A percentile compares a stretch with the other conserved stretches of the same genome.
These are phyloP conservation scores for Phalanger gymnotis DNA, from an alignment of 2,797 vertebrate genomes.

Conservation along the genomic window DNA sequence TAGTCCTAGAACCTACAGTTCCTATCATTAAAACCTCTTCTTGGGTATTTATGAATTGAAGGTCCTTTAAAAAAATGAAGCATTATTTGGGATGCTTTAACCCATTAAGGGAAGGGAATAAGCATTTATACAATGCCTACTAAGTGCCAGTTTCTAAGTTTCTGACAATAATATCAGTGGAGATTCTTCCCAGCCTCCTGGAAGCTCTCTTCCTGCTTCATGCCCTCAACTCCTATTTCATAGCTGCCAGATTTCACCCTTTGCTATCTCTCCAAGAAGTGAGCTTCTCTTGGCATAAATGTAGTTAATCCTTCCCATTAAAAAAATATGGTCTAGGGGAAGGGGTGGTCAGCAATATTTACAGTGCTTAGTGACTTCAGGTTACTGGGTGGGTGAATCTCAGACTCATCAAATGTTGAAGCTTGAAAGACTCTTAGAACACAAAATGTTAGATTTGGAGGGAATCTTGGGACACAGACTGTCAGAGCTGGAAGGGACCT, in stretches of 20 bases:
- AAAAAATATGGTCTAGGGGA: not conserved
- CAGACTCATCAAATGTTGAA: not conserved
- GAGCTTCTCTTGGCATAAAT: not conserved
- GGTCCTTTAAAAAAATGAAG: not conserved
- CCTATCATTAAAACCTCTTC: not conserved
- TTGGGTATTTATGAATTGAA: not conserved
- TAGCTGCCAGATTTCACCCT: not conserved
- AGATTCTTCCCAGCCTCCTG: not conserved
- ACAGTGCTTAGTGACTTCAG: not conserved
- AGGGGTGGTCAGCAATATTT: not conserved
- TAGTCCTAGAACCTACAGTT: not conserved
- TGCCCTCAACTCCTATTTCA: not conserved
- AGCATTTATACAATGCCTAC: not conserved
- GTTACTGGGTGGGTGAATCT: not conserved
- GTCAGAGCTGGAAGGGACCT: not conserved
- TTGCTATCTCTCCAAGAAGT: not conserved
- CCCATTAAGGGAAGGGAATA: not conserved
- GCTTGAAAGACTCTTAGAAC: not conserved
- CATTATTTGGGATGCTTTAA: not conserved
- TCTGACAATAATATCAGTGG: not conserved
- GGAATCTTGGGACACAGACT: not conserved
- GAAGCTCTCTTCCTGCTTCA: not conserved
- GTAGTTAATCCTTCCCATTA: not conserved
- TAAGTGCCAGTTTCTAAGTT: not conserved
- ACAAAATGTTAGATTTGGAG: not conserved